A percentile compares a stretch with the other conserved stretches of the same genome.
These are phyloP conservation scores for Pachypeltis micranthus DNA, from an alignment of 1,140 invertebrate genomes.

Conservation along the genomic window DNA sequence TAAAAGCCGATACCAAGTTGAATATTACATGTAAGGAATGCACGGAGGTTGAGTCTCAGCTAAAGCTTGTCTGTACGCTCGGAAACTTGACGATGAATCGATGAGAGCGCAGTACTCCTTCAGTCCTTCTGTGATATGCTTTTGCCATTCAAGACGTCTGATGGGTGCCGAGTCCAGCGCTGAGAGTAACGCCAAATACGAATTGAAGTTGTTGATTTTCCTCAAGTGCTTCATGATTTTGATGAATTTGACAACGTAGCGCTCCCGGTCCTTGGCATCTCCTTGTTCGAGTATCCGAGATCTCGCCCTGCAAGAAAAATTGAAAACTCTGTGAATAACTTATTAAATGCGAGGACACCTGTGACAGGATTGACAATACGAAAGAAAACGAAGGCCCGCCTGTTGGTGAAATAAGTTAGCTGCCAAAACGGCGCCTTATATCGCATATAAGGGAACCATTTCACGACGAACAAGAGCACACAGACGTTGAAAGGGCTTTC, in stretches of 20 bases:
- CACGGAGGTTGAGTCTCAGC: constrained; percentile 91
- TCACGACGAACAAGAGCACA: too few relatives aligned
- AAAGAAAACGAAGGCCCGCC: too few relatives aligned
- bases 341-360: too few relatives aligned
- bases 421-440: too few relatives aligned
- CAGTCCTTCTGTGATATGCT: constrained; percentile 79
- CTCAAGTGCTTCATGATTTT: constrained; percentile 97
- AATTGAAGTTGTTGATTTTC: constrained; percentile 98
- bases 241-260: constrained; percentile 91
- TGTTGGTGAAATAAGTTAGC: too few relatives aligned
- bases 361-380: too few relatives aligned
- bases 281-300: constrained; percentile 64
- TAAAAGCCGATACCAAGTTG: too few relatives aligned
- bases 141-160: constrained; percentile 87
- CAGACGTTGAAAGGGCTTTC: too few relatives aligned
- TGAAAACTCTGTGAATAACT: too few relatives aligned
- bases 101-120: constrained; percentile 91
- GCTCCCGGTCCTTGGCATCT: constrained; percentile 88
- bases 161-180: constrained; percentile 95
- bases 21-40: constrained; percentile 92
- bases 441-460: too few relatives aligned
- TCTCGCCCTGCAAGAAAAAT: constrained; percentile 47
- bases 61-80: constrained; percentile 85
- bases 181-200: constrained; percentile 89
- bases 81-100: constrained; percentile 89